Percentiles rank a stretch among this genome's conserved stretches.
phyloP scores from a whole-genome alignment of 2,113 vertebrate species.

The Antennarius striatus region DNA sequence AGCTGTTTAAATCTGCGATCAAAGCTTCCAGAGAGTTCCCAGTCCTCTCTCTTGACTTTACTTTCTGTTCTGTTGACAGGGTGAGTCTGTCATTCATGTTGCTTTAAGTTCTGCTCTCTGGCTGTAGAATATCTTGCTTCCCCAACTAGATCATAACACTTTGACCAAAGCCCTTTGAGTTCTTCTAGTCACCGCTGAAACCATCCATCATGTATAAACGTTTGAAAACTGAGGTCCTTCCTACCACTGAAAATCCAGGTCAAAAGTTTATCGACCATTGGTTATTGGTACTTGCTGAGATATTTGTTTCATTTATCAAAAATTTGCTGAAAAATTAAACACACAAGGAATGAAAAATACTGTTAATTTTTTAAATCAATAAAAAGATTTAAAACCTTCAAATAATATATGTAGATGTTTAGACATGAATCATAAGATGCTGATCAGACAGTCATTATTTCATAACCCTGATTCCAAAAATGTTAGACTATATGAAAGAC shows the following conservation, averaged over 20 bases:
- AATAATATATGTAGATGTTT: no score
- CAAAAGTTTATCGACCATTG: slow-evolving; percentile 1
- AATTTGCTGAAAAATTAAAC: no score
- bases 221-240: slow-evolving; percentile 16
- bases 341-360: no score
- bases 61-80: slow-evolving; percentile 35
- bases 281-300: neutral
- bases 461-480: no score
- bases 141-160: slow-evolving; percentile 40
- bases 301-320: no score
- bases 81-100: slow-evolving; percentile 49
- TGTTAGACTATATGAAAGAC: no score
- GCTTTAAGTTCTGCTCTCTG: slow-evolving; percentile 26
- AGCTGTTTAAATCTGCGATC: neutral
- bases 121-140: slow-evolving; percentile 18
- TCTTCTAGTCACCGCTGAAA: slow-evolving; percentile 25
- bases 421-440: no score
- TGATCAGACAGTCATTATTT: no score
- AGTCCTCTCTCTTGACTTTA: slow-evolving; percentile 25
- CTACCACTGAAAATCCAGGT: neutral
- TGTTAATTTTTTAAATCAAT: no score
- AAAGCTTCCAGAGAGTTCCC: slow-evolving; percentile 15
- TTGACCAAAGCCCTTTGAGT: slow-evolving; percentile 41
- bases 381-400: no score
- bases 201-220: slow-evolving; percentile 42